A percentile compares a stretch with the other conserved stretches of the same genome.
These are phyloP conservation scores for Toxotes lorentzi DNA, from an alignment of 2,797 vertebrate genomes.

Conservation along the genomic window DNA sequence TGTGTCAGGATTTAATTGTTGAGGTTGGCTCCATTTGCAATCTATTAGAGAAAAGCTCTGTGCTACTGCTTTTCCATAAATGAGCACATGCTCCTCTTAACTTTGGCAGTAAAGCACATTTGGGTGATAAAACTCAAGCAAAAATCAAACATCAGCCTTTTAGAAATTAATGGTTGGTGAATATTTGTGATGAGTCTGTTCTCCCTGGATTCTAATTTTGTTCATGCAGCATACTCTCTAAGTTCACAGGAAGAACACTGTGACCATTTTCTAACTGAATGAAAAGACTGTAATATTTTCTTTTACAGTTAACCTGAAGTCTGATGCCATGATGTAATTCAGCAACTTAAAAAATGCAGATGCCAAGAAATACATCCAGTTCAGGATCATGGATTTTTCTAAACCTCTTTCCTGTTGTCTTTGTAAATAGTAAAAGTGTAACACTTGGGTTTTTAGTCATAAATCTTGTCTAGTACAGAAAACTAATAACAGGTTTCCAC, in stretches of 20 bases:
- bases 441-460: constrained; percentile 38
- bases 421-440: constrained; percentile 6
- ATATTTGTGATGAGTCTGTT: not conserved
- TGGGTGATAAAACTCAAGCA: not conserved
- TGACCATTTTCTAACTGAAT: not conserved
- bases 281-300: not conserved
- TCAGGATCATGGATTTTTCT: not conserved
- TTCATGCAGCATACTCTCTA: not conserved
- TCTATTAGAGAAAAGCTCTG: constrained; percentile 1
- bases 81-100: not conserved
- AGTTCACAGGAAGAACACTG: not conserved
- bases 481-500: constrained; percentile 34
- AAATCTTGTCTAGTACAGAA: constrained; percentile 14
- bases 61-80: not conserved
- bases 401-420: constrained; percentile 22
- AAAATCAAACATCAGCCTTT: constrained; percentile 1
- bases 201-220: not conserved
- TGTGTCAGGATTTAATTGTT: constrained; percentile 36
- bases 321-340: constrained; percentile 11
- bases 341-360: not conserved
- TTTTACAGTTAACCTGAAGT: constrained; percentile 11
- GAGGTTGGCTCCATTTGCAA: constrained; percentile 5
- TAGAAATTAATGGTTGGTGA: not conserved
- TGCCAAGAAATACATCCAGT: constrained; percentile 7
- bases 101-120: not conserved